Evolutionary conservation across 23 tunicate genomes (phyloP), one percentile per base, ranked within the genome.

Genomic region (Halocynthia aurantium): DNA sequence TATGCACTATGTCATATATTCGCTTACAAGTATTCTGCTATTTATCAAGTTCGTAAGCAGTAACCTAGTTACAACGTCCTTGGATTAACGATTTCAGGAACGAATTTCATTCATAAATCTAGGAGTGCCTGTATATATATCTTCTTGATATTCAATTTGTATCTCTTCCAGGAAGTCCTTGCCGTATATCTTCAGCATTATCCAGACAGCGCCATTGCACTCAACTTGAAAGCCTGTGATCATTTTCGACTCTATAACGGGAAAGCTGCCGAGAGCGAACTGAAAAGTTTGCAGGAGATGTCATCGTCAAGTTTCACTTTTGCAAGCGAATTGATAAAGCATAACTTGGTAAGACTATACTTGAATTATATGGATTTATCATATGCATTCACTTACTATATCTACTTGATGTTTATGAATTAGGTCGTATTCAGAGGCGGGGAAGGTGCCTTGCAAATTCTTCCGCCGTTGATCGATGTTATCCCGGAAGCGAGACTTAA

Each of bases 171-270:
- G 91, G 99, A 96, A 80, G 99, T 96, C 7, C 76, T 96, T 58
- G 99, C 99, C 49, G 92, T 85, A 13, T 96, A 96, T 75, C 80
- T 96, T 13, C 96, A 89, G 70, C 55, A 51, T 22, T 81, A 62
- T 52, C 93, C 99, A 8, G 99, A 96, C 89, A 89, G 96, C 76
- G 85, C 96, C 55, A 89, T 91, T 5, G 99, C 99, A 12, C 75
- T 96, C 5, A 96, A 96, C 62, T 70, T 89, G 66, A 88, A 89
- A 80, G 99, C 99, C 62, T 96, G 99, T 83, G 90, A 96, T 73
- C 93, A 96, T 53, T 96, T 89, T 62, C 87, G 95, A 31, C 81
- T 89, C 55, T 96, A 88, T 68, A 91, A 96, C 63, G 99, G 99
- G 7, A 86, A 86, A 75, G 99, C 92, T 22, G 99, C 99, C 40